Conservation (phyloP, 2,113 vertebrate genomes). For the Aptenodytes forsteri region DNA sequence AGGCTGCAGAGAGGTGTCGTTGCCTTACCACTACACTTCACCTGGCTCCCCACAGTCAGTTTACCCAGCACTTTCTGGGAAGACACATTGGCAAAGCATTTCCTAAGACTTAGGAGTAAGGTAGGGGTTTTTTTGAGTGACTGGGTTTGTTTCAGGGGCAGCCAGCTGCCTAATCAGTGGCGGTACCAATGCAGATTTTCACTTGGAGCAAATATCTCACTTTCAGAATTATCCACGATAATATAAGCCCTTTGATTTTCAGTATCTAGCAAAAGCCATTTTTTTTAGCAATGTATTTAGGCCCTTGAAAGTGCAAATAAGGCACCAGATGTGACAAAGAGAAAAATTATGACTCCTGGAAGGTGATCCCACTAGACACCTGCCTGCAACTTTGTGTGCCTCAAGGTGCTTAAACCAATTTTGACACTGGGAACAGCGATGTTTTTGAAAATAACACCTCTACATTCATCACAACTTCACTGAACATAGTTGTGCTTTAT, state of each 20-base stretch:
- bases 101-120: background rate
- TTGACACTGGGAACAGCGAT: background rate
- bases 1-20: background rate
- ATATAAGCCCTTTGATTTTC: background rate
- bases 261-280: background rate
- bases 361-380: background rate
- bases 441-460: background rate
- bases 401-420: background rate
- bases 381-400: background rate
- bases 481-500: background rate
- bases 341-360: background rate
- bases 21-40: background rate
- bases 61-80: background rate
- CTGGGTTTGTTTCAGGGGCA: background rate
- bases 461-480: background rate
- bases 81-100: background rate
- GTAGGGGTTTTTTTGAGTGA: background rate
- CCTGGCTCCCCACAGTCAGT: background rate
- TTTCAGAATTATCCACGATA: background rate
- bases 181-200: background rate
- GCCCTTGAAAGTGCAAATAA: background rate
- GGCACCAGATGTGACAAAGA: background rate
- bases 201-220: background rate
- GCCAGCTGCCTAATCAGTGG: background rate
- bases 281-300: background rate